phyloP scores from a whole-genome alignment of 2,888 invertebrate genomes.

The Epistrophe eligans region DNA sequence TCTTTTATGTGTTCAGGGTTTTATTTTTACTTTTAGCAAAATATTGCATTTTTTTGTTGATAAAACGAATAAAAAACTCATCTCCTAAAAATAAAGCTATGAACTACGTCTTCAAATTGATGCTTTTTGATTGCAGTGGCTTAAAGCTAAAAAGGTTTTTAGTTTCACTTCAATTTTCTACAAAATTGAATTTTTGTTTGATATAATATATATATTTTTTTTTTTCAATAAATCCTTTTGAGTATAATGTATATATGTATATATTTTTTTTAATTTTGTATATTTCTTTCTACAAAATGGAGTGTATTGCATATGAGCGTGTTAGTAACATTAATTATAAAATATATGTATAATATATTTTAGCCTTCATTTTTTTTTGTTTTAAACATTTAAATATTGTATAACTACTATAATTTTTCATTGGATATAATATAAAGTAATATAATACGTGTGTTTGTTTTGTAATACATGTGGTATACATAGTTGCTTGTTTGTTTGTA shows the following conservation, averaged over 20 bases:
- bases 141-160: slow-evolving; percentile 61
- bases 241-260: slow-evolving; percentile 44
- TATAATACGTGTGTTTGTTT: slow-evolving; percentile 63
- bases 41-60: slow-evolving; percentile 9
- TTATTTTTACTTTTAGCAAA: slow-evolving; percentile 36
- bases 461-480: slow-evolving; percentile 68
- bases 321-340: slow-evolving; percentile 54
- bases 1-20: slow-evolving; percentile 13
- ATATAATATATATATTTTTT: slow-evolving; percentile 16
- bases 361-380: slow-evolving; percentile 64
- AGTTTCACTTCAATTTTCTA: slow-evolving; percentile 45
- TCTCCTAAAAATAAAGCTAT: slow-evolving; percentile 36
- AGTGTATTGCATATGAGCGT: slow-evolving; percentile 72
- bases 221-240: slow-evolving; percentile 26
- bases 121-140: slow-evolving; percentile 67
- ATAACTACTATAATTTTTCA: slow-evolving; percentile 25
- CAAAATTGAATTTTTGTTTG: slow-evolving; percentile 64
- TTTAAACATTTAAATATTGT: slow-evolving; percentile 24
- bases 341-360: slow-evolving; percentile 51
- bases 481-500: slow-evolving; percentile 43
- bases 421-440: slow-evolving; percentile 34
- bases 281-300: slow-evolving; percentile 68
- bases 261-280: slow-evolving; percentile 39
- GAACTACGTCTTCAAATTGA: slow-evolving; percentile 55
- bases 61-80: slow-evolving; percentile 32